phyloP scores from a whole-genome alignment of 2,797 vertebrate species.

The Novumbra hubbsi region DNA sequence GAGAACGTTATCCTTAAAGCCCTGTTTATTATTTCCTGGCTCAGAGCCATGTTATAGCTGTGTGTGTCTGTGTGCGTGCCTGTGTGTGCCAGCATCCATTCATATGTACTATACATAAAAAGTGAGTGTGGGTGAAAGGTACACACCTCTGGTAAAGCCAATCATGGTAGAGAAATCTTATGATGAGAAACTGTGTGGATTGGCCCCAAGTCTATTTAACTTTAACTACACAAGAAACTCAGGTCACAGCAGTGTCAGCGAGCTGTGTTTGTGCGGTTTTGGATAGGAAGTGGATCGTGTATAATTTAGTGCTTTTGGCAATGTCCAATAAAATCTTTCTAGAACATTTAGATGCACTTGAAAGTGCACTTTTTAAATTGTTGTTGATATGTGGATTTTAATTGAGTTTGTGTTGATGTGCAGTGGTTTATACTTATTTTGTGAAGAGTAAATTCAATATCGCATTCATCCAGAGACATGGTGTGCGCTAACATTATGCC shows the following conservation, averaged over 20 bases:
- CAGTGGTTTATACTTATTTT: too few species aligned
- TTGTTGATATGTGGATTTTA: too few species aligned
- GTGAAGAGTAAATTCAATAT: too few species aligned
- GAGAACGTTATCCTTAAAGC: slow-evolving; percentile 44
- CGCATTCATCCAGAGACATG: too few species aligned
- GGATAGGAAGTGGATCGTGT: too few species aligned
- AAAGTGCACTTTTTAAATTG: too few species aligned
- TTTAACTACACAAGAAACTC: slow-evolving; percentile 38
- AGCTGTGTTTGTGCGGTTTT: too few species aligned
- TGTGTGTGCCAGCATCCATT: slow-evolving; percentile 13
- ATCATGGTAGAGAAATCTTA: slow-evolving; percentile 37
- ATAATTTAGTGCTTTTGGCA: too few species aligned
- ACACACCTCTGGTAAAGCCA: slow-evolving; percentile 19
- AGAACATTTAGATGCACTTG: too few species aligned
- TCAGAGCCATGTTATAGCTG: slow-evolving; percentile 22
- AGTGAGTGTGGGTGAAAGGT: slow-evolving; percentile 50
- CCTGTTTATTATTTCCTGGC: slow-evolving; percentile 25
- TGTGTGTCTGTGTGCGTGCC: slow-evolving; percentile 27
- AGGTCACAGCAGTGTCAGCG: slow-evolving; percentile 25
- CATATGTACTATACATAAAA: not conserved
- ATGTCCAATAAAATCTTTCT: too few species aligned
- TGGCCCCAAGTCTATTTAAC: slow-evolving; percentile 52
- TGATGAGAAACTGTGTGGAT: slow-evolving; percentile 22
- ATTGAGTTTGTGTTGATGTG: too few species aligned
- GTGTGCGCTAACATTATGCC: too few species aligned